phyloP scores from a whole-genome alignment of 2,113 vertebrate species.

The Antechinus stuartii region DNA sequence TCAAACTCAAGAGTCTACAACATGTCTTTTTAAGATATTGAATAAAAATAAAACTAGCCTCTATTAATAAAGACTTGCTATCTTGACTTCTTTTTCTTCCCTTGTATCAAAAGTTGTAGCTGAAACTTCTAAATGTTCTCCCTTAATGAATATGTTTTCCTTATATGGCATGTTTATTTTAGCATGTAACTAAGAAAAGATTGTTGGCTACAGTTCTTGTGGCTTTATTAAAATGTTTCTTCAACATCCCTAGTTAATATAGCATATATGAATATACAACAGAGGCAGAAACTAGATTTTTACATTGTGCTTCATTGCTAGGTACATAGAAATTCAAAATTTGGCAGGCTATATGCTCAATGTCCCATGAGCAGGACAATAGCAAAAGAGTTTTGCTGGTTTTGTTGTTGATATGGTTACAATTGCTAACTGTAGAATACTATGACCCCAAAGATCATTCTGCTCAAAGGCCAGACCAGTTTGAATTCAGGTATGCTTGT shows the following conservation, averaged over 20 bases:
- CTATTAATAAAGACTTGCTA: slow-evolving; percentile 28
- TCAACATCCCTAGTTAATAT: slow-evolving; percentile 71
- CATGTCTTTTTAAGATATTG: background rate
- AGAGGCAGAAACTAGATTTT: slow-evolving; percentile 71
- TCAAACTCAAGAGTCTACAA: background rate
- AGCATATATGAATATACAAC: slow-evolving; percentile 62
- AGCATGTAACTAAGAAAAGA: slow-evolving; percentile 68
- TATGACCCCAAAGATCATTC: fast-evolving
- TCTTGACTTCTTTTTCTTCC: slow-evolving; percentile 50
- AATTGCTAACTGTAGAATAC: slow-evolving; percentile 59
- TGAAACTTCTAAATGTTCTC: slow-evolving; percentile 64
- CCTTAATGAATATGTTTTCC: slow-evolving; percentile 60
- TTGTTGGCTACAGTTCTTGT: slow-evolving; percentile 71
- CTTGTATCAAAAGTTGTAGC: slow-evolving; percentile 30
- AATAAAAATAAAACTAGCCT: slow-evolving; percentile 41
- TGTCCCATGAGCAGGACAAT: background rate
- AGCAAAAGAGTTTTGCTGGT: slow-evolving; percentile 34
- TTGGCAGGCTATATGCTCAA: slow-evolving; percentile 61
- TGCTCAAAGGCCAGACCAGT: background rate
- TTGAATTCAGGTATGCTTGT: slow-evolving; percentile 46
- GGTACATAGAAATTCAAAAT: slow-evolving; percentile 30
- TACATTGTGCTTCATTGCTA: slow-evolving; percentile 76
- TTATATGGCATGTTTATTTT: slow-evolving; percentile 76
- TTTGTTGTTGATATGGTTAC: slow-evolving; percentile 25
- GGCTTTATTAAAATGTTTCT: slow-evolving; percentile 72